Base-by-base conservation (phyloP, 2,113 vertebrate species). In the Oreochromis niloticus region DNA sequence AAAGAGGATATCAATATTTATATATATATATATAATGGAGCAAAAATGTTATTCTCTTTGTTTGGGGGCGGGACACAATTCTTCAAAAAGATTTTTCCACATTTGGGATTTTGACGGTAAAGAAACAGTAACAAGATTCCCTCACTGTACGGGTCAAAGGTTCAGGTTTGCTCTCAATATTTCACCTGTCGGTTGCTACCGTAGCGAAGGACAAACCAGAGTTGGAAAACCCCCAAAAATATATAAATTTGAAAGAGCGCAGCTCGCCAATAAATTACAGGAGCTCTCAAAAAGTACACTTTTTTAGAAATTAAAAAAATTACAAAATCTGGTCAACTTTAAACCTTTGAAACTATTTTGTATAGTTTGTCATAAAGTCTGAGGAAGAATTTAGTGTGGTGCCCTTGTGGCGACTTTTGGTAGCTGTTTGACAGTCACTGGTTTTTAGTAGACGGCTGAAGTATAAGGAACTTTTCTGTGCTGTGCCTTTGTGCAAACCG, bases 211-310 rank as follows among this genome's bases (percentile, higher is more conserved):
- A 71, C 22, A 71, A 27, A 16, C 2, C 39, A 0, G 2, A 73
- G 39, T 43, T 27, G 66, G 22, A 27, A 27, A 46, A 14, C 36
- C 63, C 63, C 36, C 2, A 24, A 19, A 41, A 71, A 24, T 7
- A 68, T 68, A 1, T 22, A 2, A 0, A 39, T 13, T 39, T 68
- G n/a, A 41, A 71, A 41, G 36, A 41, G 10, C 4, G 1, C 1
- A 0, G 9, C 36, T 7, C 16, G 17, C 17, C 19, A 39, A 14
- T 24, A 68, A 24, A 9, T 1, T 71, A 68, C 36, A 13, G 61
- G 17, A 68, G 63, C n/a, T 41, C n/a, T 71, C 7, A 27, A 46
- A 46, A 46, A 46, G 66, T 43, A 71, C n/a, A 46, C 39, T 46
- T 46, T 1, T 9, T 27, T 10, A 16, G 16, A 22, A 43, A 14